Conservation (phyloP, 92 coral and sea anemone genomes). For the Phymanthus crucifer region DNA sequence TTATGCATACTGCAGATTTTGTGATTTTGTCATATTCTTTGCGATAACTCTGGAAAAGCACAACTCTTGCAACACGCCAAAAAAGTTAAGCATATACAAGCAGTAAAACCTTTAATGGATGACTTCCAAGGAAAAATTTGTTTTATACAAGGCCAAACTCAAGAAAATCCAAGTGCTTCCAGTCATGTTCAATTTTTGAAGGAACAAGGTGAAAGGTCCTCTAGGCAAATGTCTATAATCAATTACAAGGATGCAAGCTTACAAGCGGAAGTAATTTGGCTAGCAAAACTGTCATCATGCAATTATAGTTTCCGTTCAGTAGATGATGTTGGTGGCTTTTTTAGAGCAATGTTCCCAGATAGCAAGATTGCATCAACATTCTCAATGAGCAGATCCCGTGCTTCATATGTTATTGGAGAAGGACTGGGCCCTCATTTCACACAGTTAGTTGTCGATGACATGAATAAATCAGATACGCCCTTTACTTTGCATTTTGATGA, state of each 20-base stretch:
- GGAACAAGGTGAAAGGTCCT: slow-evolving; percentile 17
- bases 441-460: slow-evolving; percentile 35
- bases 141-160: slow-evolving; percentile 45
- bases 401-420: slow-evolving; percentile 61
- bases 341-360: slow-evolving; percentile 61
- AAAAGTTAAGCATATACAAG: slow-evolving; percentile 58
- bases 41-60: slow-evolving; percentile 52
- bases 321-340: slow-evolving; percentile 41
- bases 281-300: slow-evolving; percentile 38
- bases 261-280: not conserved
- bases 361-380: slow-evolving; percentile 55
- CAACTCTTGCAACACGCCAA: slow-evolving; percentile 46
- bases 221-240: not conserved
- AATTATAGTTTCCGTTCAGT: slow-evolving; percentile 56
- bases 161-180: slow-evolving; percentile 37
- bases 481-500: slow-evolving; percentile 50
- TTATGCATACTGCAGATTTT: slow-evolving; percentile 52
- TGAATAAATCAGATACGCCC: slow-evolving; percentile 42
- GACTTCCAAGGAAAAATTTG: slow-evolving; percentile 45
- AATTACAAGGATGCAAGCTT: slow-evolving; percentile 1
- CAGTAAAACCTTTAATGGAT: slow-evolving; percentile 41
- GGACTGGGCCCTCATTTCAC: slow-evolving; percentile 60
- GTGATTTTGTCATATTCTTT: slow-evolving; percentile 42
- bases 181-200: slow-evolving; percentile 29
- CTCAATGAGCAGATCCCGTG: slow-evolving; percentile 54